Percentiles rank a stretch among this genome's conserved stretches.
phyloP scores from a whole-genome alignment of 1,140 invertebrate species.

The Cyphomyrmex costatus region DNA sequence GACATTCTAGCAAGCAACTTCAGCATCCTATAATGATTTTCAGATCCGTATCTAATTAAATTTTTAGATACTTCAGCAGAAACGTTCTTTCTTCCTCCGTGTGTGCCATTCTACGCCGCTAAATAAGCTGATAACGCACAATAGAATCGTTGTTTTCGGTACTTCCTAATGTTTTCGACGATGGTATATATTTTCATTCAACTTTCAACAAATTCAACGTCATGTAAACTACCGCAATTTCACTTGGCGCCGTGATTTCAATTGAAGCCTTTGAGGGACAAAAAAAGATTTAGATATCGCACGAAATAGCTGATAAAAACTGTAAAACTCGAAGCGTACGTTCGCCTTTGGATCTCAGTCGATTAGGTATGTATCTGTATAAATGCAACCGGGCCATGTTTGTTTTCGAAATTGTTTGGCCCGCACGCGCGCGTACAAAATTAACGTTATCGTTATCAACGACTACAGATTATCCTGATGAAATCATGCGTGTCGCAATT shows the following conservation, averaged over 20 bases:
- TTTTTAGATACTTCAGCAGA: no score
- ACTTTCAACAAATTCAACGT: not conserved
- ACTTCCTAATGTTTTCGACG: not conserved
- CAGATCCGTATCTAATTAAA: no score
- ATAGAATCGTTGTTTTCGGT: not conserved
- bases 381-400: conserved; percentile 31
- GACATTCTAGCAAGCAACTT: no score
- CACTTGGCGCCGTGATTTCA: not conserved
- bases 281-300: not conserved
- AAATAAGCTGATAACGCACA: not conserved
- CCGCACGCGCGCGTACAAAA: conserved; percentile 4
- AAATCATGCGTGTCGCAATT: conserved; percentile 4
- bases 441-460: conserved; percentile 46
- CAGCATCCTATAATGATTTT: no score
- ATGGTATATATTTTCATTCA: not conserved
- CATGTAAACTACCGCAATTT: not conserved
- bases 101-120: not conserved
- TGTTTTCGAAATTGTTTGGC: conserved; percentile 33
- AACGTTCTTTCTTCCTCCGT: no score
- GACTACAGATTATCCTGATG: conserved; percentile 27
- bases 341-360: not conserved
- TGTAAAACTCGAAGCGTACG: not conserved
- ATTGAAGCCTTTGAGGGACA: no score
- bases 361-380: conserved; percentile 12
- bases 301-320: not conserved